Base-by-base conservation (phyloP, 1,140 invertebrate species). In the Meloidogyne hapla region DNA sequence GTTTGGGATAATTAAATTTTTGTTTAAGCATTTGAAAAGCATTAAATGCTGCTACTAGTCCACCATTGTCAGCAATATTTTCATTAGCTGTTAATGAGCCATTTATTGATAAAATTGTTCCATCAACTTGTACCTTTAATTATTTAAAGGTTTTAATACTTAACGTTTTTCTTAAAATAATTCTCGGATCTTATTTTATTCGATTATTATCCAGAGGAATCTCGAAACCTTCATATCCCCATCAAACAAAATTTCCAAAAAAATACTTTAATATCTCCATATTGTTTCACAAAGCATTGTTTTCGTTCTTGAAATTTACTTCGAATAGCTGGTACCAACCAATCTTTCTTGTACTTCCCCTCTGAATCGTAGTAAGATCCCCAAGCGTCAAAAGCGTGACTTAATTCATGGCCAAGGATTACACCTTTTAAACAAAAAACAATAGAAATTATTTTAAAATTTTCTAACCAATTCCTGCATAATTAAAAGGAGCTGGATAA, bases 11-110 rank as follows among this genome's bases (percentile, higher is more conserved):
- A 64, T 64, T 73, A 33, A 73, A 21, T 63, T 63, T 63, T 21
- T 23, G 28, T 64, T 63, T 26, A 33, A 61, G 48, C 5, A 38
- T 21, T 38, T 63, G 23, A 61, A 73, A 26, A 6, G 45, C 71
- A 21, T 40, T 38, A n/a, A 73, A 73, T 8, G 71, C 42, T 10
- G 71, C 71, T 13, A 61, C 12, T 12, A 73, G 25, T 4, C 71
- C 71, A 13, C 40, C 71, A 64, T 73, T 73, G 23, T 73, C 71
- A 5, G 71, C 71, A 28, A 73, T 73, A 33, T 73, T 73, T 33
- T 73, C 71, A 38, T 63, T 63, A 5, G 64, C 23, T 21, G 71
- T 73, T 21, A 28, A 64, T n/a, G 71, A 38, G 23, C 71, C 71
- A 33, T 73, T 73, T 21, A 73, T 64, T 15, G 48, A 26, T 10